These are phyloP conservation scores for Oscheius onirici DNA, from an alignment of 2,888 invertebrate species.

Conservation along the genomic window DNA sequence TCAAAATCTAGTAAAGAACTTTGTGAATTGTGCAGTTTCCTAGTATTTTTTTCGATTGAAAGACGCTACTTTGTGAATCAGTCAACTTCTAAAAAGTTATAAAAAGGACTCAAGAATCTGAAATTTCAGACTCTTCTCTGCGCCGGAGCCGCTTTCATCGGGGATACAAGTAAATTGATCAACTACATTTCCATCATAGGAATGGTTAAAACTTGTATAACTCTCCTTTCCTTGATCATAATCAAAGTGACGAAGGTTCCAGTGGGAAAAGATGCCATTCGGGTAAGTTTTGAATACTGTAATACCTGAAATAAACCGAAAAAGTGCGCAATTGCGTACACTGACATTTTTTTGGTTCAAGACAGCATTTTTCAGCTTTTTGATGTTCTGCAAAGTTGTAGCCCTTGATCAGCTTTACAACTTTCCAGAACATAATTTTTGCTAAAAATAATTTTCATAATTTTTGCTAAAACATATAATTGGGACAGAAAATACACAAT, in stretches of 20 bases:
- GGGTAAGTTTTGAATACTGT: slow-evolving; percentile 5
- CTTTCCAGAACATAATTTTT: not conserved
- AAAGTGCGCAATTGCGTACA: not conserved
- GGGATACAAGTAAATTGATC: slow-evolving; percentile 46
- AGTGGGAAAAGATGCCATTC: slow-evolving; percentile 40
- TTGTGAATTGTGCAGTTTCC: no score
- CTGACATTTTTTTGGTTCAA: no score
- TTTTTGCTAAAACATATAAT: not conserved
- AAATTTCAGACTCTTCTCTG: slow-evolving; percentile 48
- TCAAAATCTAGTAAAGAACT: no score
- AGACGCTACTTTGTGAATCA: no score
- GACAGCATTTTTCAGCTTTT: no score
- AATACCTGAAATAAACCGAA: not conserved
- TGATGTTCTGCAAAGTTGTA: no score
- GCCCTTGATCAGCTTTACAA: no score
- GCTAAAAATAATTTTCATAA: not conserved
- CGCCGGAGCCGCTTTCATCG: slow-evolving; percentile 47
- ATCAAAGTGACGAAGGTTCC: slow-evolving; percentile 50
- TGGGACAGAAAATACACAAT: no score
- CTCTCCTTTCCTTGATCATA: slow-evolving; percentile 40
- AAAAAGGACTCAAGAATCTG: no score
- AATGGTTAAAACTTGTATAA: slow-evolving; percentile 40
- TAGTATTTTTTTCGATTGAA: no score
- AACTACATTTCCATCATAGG: slow-evolving; percentile 50
- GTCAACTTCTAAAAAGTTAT: no score